These are phyloP conservation scores for Ochotona princeps DNA, from an alignment of 2,113 vertebrate species.

Conservation along the genomic window DNA sequence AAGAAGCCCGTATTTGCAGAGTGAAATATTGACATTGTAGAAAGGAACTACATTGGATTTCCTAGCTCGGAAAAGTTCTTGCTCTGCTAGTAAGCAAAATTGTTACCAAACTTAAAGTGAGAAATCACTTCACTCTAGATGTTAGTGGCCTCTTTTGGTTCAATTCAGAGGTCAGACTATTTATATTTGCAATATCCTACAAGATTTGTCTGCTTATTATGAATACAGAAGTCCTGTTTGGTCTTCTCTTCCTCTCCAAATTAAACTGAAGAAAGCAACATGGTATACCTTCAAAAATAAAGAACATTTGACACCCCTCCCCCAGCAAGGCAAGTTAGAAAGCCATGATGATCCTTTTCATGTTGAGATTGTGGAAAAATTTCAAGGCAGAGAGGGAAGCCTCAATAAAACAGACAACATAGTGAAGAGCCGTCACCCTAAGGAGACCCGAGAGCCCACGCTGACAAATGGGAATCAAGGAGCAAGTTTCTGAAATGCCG, in stretches of 20 bases:
- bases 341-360: neutral
- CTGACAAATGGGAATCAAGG: neutral
- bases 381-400: neutral
- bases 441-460: neutral
- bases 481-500: neutral
- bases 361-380: neutral
- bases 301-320: neutral
- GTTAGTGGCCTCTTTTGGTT: neutral
- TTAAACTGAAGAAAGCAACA: neutral
- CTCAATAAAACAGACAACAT: neutral
- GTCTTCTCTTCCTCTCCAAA: neutral
- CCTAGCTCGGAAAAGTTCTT: neutral
- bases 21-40: slow-evolving; percentile 18
- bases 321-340: neutral
- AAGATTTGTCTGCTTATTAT: neutral
- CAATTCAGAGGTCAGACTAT: neutral
- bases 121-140: neutral
- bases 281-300: neutral
- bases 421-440: neutral
- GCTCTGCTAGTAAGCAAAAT: neutral
- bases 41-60: neutral
- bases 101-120: neutral
- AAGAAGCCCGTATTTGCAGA: neutral
- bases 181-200: neutral
- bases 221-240: neutral